Evolutionary conservation across 2,888 invertebrate genomes (phyloP).

Genomic region (Perithous albicinctus): DNA sequence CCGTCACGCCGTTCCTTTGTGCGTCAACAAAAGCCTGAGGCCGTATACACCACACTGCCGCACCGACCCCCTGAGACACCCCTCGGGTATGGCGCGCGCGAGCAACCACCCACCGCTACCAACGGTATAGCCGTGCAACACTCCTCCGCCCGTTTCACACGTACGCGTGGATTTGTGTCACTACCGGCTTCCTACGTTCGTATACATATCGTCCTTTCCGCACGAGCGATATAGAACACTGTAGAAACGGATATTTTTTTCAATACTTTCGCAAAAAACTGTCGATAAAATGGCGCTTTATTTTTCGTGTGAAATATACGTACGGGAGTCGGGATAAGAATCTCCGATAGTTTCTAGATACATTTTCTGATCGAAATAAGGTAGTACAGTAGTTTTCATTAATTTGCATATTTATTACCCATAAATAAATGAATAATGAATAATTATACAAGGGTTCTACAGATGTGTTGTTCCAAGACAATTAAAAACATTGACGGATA

Average conservation of each 20-base stretch:
- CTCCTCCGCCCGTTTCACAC: constrained; percentile 69
- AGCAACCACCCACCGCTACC: constrained; percentile 52
- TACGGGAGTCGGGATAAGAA: constrained; percentile 21
- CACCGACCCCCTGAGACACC: constrained; percentile 23
- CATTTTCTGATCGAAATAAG: neutral
- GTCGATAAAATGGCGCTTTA: constrained; percentile 57
- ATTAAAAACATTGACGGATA: no score
- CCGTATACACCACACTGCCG: constrained; percentile 50
- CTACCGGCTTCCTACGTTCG: constrained; percentile 35
- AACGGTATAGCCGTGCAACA: constrained; percentile 47
- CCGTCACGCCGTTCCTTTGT: constrained; percentile 81
- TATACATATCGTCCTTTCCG: constrained; percentile 30
- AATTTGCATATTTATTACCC: no score
- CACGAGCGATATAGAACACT: constrained; percentile 24
- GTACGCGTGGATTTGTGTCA: constrained; percentile 67
- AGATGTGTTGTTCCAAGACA: no score
- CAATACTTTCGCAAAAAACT: constrained; percentile 34
- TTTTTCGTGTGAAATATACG: constrained; percentile 17
- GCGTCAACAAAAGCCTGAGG: constrained; percentile 79
- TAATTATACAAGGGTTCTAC: no score
- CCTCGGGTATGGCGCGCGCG: constrained; percentile 34
- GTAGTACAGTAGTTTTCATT: neutral
- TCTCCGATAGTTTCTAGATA: constrained; percentile 12
- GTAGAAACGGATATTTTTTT: constrained; percentile 8
- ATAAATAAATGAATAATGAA: no score